A percentile compares a stretch with the other conserved stretches of the same genome.
These are phyloP conservation scores for Cloeon dipterum DNA, from an alignment of 2,888 invertebrate genomes.

Conservation along the genomic window DNA sequence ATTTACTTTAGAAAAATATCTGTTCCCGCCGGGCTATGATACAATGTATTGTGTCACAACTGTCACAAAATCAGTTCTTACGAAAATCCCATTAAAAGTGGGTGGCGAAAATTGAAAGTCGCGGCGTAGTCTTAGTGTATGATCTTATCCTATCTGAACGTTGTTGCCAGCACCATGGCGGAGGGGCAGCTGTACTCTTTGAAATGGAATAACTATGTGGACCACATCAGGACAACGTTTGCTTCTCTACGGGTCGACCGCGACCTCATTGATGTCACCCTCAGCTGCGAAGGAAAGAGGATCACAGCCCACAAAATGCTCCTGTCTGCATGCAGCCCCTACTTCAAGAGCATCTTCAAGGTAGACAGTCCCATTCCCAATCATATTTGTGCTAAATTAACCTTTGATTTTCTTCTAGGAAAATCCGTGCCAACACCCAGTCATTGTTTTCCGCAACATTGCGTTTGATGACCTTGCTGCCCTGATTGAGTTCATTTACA, in stretches of 20 bases:
- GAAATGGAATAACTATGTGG: slow-evolving; percentile 67
- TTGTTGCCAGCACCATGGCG: too few relatives aligned
- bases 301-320: slow-evolving; percentile 69
- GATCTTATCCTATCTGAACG: too few relatives aligned
- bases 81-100: too few relatives aligned
- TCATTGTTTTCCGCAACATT: background rate
- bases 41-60: too few relatives aligned
- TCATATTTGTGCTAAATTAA: too few relatives aligned
- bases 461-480: background rate
- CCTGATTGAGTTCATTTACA: background rate
- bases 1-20: too few relatives aligned
- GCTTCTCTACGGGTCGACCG: slow-evolving; percentile 35
- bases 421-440: background rate
- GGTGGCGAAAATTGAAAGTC: too few relatives aligned
- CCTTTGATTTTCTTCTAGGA: too few relatives aligned
- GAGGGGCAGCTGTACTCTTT: slow-evolving; percentile 62
- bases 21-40: too few relatives aligned
- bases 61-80: too few relatives aligned
- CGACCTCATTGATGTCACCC: slow-evolving; percentile 57
- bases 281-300: slow-evolving; percentile 64
- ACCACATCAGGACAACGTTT: slow-evolving; percentile 54
- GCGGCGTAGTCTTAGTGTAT: too few relatives aligned
- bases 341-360: slow-evolving; percentile 34
- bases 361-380: too few relatives aligned
- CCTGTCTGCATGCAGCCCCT: slow-evolving; percentile 61